These are phyloP conservation scores for Cosmopolites sordidus DNA, from an alignment of 2,888 invertebrate species.

Conservation along the genomic window DNA sequence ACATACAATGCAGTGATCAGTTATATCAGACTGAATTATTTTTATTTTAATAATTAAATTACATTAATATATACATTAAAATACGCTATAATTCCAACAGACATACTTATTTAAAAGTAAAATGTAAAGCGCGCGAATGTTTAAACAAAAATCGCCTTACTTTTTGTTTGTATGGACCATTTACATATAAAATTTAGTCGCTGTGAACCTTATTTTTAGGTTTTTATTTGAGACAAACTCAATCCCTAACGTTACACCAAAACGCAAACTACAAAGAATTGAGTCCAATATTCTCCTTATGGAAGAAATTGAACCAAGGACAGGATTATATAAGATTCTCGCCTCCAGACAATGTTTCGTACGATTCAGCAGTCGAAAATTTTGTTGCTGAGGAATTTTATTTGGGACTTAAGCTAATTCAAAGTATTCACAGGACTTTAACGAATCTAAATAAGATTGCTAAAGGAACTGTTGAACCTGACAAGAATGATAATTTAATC, in stretches of 20 bases:
- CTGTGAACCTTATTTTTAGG: slow-evolving; percentile 6
- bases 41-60: no score
- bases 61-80: no score
- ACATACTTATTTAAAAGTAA: no score
- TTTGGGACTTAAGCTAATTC: slow-evolving; percentile 57
- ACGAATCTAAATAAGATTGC: slow-evolving; percentile 58
- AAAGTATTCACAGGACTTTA: slow-evolving; percentile 58
- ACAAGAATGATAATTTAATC: slow-evolving; percentile 37
- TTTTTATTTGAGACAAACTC: slow-evolving; percentile 13
- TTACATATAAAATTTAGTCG: not conserved
- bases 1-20: no score
- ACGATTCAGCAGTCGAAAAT: slow-evolving; percentile 51
- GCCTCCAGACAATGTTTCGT: slow-evolving; percentile 1
- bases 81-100: no score
- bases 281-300: slow-evolving; percentile 69
- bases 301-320: slow-evolving; percentile 75
- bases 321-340: slow-evolving; percentile 41
- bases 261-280: slow-evolving; percentile 48
- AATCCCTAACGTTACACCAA: not conserved
- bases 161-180: no score
- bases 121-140: no score
- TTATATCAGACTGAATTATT: no score
- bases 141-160: no score
- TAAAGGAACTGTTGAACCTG: slow-evolving; percentile 54
- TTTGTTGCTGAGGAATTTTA: slow-evolving; percentile 63